Evolutionary conservation across 2,113 vertebrate genomes (phyloP), one percentile per base, ranked within the genome.

Genomic region (Tapirus terrestris): DNA sequence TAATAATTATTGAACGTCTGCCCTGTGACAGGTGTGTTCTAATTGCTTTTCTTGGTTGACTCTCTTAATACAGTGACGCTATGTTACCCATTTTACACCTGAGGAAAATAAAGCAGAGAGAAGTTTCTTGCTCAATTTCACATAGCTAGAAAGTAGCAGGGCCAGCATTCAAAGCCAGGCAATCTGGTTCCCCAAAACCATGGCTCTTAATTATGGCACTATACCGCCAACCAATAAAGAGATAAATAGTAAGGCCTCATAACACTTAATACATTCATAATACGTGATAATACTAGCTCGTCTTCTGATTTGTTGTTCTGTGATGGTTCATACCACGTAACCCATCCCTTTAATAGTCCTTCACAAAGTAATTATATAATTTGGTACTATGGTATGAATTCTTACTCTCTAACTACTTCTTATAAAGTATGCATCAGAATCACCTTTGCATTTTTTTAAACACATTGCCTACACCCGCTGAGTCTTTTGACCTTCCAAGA

Each of bases 1-100:
- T 51, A 75, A 94, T 18, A 79, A 75, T 89, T 89, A 58, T 4
- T 18, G 58, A 94, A 88, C 67, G 80, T 76, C 58, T 97, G 63
- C 25, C 96, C 43, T 77, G 16, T 86, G 75, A 89, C 33, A 79
- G 39, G 14, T 91, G 56, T 75, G 1, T 7, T 60, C 61, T 76
- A 93, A 92, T 83, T 75, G 60, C 16, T 51, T 90, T 63, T 81
- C 36, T 33, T 88, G 58, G 81, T 58, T 95, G 92, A 29, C 14
- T 84, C 8, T 72, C 23, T 86, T 33, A 61, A 91, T 60, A n/a
- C 4, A 89, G 1, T 91, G 76, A 73, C 16, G 53, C 4, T 21
- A 18, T 63, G 27, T 48, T 82, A 79, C 31, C 33, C 4, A 17
- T 73, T 65, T 51, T 60, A 89, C 43, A 88, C 20, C 73, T 16